Evolutionary conservation across 1,140 invertebrate genomes (phyloP).

Genomic region (Aporrectodea caliginosa): DNA sequence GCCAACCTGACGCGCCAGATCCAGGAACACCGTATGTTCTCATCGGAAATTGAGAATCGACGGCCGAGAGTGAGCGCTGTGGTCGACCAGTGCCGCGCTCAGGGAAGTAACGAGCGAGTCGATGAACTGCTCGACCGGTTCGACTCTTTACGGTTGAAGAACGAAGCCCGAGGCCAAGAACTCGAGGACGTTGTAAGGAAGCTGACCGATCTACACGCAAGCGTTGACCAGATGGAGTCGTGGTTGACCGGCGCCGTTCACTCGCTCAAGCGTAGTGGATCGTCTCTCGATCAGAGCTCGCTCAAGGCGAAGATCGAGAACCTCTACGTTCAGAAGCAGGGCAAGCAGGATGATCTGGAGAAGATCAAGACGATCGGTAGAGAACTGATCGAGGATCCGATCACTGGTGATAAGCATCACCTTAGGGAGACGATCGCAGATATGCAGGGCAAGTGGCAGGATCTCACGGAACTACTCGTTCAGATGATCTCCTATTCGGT

Average conservation of each 20-base stretch:
- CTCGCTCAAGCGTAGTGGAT: constrained; percentile 37
- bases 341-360: constrained; percentile 45
- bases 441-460: constrained; percentile 52
- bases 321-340: constrained; percentile 46
- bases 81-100: constrained; percentile 21
- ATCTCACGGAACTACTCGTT: constrained; percentile 50
- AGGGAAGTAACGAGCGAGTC: neutral
- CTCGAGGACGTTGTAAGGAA: constrained; percentile 81
- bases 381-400: constrained; percentile 41
- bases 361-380: constrained; percentile 42
- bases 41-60: constrained; percentile 78
- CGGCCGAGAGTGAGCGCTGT: constrained; percentile 57
- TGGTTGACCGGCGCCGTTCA: constrained; percentile 46
- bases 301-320: constrained; percentile 40
- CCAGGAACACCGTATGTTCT: constrained; percentile 72
- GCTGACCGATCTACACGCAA: constrained; percentile 80
- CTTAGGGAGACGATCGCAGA: constrained; percentile 47
- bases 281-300: constrained; percentile 18
- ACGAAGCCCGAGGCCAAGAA: constrained; percentile 87
- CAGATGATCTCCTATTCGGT: constrained; percentile 52
- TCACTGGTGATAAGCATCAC: constrained; percentile 45
- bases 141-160: constrained; percentile 63
- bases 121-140: constrained; percentile 22
- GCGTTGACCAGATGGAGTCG: constrained; percentile 49
- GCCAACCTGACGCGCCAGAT: constrained; percentile 85